A percentile compares a stretch with the other conserved stretches of the same genome.
These are phyloP conservation scores for Malacosoma neustria DNA, from an alignment of 2,888 invertebrate genomes.

Conservation along the genomic window DNA sequence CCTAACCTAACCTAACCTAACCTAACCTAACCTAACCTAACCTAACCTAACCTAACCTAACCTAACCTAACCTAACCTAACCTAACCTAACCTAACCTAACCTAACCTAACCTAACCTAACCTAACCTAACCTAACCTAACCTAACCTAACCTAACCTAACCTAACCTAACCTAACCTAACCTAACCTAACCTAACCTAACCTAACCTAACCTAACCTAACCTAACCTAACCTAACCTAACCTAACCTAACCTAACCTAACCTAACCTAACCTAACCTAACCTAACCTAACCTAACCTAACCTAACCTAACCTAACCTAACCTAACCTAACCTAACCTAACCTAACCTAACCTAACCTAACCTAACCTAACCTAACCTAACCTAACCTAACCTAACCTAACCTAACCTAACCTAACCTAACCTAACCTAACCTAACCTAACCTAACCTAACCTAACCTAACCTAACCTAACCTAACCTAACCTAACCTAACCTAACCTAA, in stretches of 20 bases:
- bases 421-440: slow-evolving; percentile 16
- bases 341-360: no score
- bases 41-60: slow-evolving; percentile 12
- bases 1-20: slow-evolving; percentile 13
- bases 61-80: slow-evolving; percentile 10
- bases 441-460: slow-evolving; percentile 16
- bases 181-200: slow-evolving; percentile 15
- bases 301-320: slow-evolving; percentile 4
- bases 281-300: slow-evolving; percentile 12
- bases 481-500: slow-evolving; percentile 12
- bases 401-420: slow-evolving; percentile 15
- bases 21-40: slow-evolving; percentile 12
- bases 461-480: slow-evolving; percentile 13
- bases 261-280: slow-evolving; percentile 13
- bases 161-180: slow-evolving; percentile 15
- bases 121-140: no score
- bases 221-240: slow-evolving; percentile 15
- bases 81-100: no score
- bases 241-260: slow-evolving; percentile 12
- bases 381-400: slow-evolving; percentile 9
- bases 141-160: not conserved
- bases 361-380: no score
- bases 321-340: no score
- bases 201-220: slow-evolving; percentile 16
- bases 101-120: no score